Evolutionary conservation across 2,888 invertebrate genomes (phyloP), one percentile per base, ranked within the genome.

Genomic region (Cordylochernes scorpioides): DNA sequence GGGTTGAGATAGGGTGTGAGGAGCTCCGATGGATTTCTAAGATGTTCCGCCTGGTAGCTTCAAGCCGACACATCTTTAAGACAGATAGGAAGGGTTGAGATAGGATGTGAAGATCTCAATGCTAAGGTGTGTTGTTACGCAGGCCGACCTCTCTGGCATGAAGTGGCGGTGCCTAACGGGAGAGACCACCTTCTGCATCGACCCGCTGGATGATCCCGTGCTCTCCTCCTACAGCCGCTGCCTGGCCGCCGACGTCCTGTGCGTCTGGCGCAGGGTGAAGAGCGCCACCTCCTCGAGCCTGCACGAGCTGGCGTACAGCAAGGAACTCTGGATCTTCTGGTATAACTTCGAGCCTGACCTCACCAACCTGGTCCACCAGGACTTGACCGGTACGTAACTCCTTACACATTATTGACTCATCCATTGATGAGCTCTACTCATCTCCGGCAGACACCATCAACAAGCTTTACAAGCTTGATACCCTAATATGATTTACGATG

Each of bases 261-360:
- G 88, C 64, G 88, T 91, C 49, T 97, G 97, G 97, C 68, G 91
- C 50, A 68, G 88, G 45, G 77, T 80, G 43, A 28, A 65, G 67
- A 40, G 61, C 64, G 77, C 45, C 67, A 71, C 52, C 71, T 75
- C 49, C 71, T 71, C 71, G 50, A 73, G 75, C 33, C 33, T 31
- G 17, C 33, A 37, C 24, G 33, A 38, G 24, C 30, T 34, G 16
- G 26, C 21, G 12, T 39, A 34, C 19, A 36, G 34, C 55, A 94
- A 91, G 62, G 94, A 97, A 57, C 66, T 99, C 38, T 97, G 94
- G 94, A 77, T 97, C 55, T 99, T 97, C 63, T 97, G 94, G 94
- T 97, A 94, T 60, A 88, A 88, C 49, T 86, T 88, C 54, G 82
- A 84, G 57, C 84, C 84, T 32, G 78, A 82, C 57, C 65, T 84